Evolutionary conservation across 2,888 invertebrate genomes (phyloP), one percentile per base, ranked within the genome.

Genomic region (Taphrorychus bicolor): DNA sequence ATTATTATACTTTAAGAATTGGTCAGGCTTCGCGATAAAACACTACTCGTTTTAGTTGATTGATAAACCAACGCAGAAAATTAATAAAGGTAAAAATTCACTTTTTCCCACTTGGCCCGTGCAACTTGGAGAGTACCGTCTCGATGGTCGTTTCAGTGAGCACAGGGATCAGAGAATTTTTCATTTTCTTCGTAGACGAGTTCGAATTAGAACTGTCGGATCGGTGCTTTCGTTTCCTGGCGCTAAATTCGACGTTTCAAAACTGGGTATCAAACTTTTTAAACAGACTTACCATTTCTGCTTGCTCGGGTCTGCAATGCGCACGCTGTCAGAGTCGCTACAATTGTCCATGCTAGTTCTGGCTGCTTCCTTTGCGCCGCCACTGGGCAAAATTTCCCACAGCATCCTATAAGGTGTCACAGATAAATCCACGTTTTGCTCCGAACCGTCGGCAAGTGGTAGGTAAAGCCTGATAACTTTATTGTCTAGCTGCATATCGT

Each of bases 161-260:
- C 7, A 11, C 7, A n/a, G 51, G 51, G n/a, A 17, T 14, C 11
- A 41, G 18, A 24, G 42, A 1, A 3, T 9, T 16, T 18, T 68
- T 68, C 5, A 59, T 54, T 45, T 51, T 68, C 45, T 68, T 68
- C 7, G 57, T 22, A 16, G 63, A 63, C 4, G 59, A 59, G 48
- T 59, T 59, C 23, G 68, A 68, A 19, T 49, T 63, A 41, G 63
- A 64, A 48, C 68, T 68, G 24, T 68, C 68, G 14, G 68, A 68
- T 41, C 68, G 40, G 22, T 59, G 54, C 62, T 68, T 68, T 48
- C 68, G 57, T 23, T 64, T 68, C 48, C 48, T 68, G 9, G 24
- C 7, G 21, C 68, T 45, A 17, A 32, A 32, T 7, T 7, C 32
- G 32, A 3, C 3, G 3, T 32, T 32, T 32, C 7, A 3, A 32